Base-by-base conservation (phyloP, 2,888 invertebrate genomes). In the Cheilosia impressa region DNA sequence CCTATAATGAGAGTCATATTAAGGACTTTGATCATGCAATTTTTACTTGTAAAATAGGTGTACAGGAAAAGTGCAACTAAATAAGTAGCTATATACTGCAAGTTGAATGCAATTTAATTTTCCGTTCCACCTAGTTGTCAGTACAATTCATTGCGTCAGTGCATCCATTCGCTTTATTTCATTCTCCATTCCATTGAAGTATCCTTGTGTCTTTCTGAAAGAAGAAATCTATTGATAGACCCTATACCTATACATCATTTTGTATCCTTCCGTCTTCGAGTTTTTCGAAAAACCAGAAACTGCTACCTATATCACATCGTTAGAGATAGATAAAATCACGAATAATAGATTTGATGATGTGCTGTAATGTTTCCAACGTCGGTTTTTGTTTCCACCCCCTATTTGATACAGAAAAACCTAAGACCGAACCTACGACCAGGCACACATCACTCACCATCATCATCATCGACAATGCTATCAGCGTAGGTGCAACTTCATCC, bases 401-500 rank as follows among this genome's bases (percentile, higher is more conserved):
- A 76, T n/a, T 50, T 31, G 52, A 43, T 68, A 34, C 27, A 60
- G 41, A 38, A 19, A 13, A 68, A 47, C 10, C 45, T 38, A 17
- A 62, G 6, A n/a, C 52, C 19, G 53, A 41, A n/a, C 47, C 38
- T 15, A 10, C 41, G 27, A 68, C 22, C 76, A 66, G 50, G 17
- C 53, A 62, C 38, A 53, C 45, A 77, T 77, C 77, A 69, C 62
- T 77, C 77, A 77, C 53, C 24, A 55, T 31, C 34, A 34, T 53
- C 47, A 60, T 52, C 55, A 62, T 76, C 75, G 34, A 19, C 57
- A 66, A 58, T 76, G 31, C 47, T 65, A 63, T 73, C 73, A 55
- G 24, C 55, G 34, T 57, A 58, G 15, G 38, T 75, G 75, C 73
- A 72, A 19, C 63, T 38, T 13, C 24, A 41, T 47, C 47, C 65